Evolutionary conservation across 2,888 invertebrate genomes (phyloP).

Genomic region (Formica aserva): DNA sequence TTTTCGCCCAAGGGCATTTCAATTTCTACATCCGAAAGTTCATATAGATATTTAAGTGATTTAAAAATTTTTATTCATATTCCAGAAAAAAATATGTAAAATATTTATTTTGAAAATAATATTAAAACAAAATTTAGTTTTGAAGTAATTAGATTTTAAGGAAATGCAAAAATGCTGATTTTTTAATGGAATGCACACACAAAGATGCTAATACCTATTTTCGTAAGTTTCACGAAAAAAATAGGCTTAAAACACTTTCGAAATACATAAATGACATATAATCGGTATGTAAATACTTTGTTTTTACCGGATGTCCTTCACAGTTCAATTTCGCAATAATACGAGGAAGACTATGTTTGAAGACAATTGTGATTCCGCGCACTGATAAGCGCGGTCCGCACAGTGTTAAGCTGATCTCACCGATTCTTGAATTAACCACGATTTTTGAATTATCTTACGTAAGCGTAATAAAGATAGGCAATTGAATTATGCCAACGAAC

Average conservation of each 20-base stretch:
- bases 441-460: neutral
- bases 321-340: neutral
- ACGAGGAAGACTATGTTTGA: neutral
- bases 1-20: neutral
- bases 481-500: conserved; percentile 57
- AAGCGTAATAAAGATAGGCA: conserved; percentile 29
- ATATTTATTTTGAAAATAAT: neutral
- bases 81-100: neutral
- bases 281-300: conserved; percentile 9
- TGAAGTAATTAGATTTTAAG: neutral
- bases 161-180: neutral
- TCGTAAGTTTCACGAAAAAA: neutral
- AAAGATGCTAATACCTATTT: neutral
- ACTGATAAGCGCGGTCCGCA: neutral
- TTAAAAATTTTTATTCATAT: neutral
- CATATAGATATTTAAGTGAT: neutral
- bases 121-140: neutral
- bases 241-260: neutral
- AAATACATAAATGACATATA: neutral
- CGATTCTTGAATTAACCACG: conserved; percentile 16
- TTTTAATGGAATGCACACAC: neutral
- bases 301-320: neutral
- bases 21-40: neutral
- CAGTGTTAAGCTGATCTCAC: conserved; percentile 5
- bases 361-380: neutral